Evolutionary conservation across 2,888 invertebrate species (phyloP).

Genomic region (Tetragonisca angustula): DNA sequence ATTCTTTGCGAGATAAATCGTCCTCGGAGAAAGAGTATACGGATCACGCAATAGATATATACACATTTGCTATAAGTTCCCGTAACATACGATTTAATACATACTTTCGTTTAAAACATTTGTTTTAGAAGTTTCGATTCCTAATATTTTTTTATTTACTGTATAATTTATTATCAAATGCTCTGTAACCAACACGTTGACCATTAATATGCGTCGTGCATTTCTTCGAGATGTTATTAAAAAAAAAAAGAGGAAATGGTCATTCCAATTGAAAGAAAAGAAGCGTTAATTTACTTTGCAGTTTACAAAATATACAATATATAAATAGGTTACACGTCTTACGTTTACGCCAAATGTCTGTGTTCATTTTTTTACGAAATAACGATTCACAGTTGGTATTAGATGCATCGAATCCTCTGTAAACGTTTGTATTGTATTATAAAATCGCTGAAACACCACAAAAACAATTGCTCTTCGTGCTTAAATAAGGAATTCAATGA

Average conservation of each 20-base stretch:
- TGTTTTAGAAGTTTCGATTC: background rate
- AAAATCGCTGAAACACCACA: background rate
- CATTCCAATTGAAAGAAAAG: background rate
- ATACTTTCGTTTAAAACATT: background rate
- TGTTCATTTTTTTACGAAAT: background rate
- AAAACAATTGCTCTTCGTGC: too few species aligned
- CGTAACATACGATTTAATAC: background rate
- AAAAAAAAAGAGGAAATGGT: background rate
- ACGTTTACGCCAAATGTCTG: background rate
- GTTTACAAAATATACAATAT: background rate
- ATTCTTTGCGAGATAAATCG: conserved; percentile 55
- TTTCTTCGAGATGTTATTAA: background rate
- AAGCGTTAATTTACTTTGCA: background rate
- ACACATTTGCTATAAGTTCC: conserved; percentile 16
- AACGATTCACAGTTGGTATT: background rate
- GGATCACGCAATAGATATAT: conserved; percentile 70
- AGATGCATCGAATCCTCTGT: background rate
- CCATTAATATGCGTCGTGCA: background rate
- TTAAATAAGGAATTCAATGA: background rate
- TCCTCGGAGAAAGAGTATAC: conserved; percentile 65
- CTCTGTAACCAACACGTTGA: background rate
- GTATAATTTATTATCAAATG: background rate
- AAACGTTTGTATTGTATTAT: background rate
- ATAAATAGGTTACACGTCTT: background rate
- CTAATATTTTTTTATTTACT: conserved; percentile 5